Percentiles rank a stretch among this genome's conserved stretches.
phyloP scores from a whole-genome alignment of 2,888 invertebrate genomes.

The Platynereis dumerilii region DNA sequence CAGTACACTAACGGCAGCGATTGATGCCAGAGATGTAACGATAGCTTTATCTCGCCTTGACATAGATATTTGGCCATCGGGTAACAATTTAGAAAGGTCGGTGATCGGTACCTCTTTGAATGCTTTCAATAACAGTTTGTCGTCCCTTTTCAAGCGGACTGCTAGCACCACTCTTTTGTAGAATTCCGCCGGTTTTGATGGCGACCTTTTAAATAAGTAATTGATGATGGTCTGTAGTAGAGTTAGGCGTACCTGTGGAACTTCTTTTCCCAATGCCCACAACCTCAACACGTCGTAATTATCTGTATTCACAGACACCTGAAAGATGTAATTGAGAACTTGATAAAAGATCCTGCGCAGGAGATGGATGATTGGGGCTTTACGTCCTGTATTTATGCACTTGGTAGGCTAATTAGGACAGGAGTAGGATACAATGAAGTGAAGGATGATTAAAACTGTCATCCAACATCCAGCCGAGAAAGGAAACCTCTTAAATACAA shows the following conservation, averaged over 20 bases:
- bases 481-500: too few species aligned
- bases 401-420: too few species aligned
- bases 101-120: conserved; percentile 60
- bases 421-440: too few species aligned
- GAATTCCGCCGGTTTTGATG: conserved; percentile 40
- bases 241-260: conserved; percentile 35
- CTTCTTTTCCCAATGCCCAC: conserved; percentile 59
- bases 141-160: conserved; percentile 55
- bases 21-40: conserved; percentile 39
- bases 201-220: conserved; percentile 21
- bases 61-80: conserved; percentile 55
- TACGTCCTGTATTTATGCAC: too few species aligned
- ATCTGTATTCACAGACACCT: conserved; percentile 56
- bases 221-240: conserved; percentile 33
- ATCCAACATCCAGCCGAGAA: too few species aligned
- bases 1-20: conserved; percentile 46
- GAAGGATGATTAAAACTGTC: too few species aligned
- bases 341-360: too few species aligned
- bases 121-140: conserved; percentile 59
- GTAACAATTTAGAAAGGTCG: conserved; percentile 55
- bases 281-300: conserved; percentile 58
- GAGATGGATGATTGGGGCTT: too few species aligned
- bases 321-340: conserved; percentile 21
- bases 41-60: conserved; percentile 48
- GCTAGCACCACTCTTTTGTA: conserved; percentile 61